Evolutionary conservation across 2,888 invertebrate genomes (phyloP), one percentile per base, ranked within the genome.

Genomic region (Oeneis ivallda): DNA sequence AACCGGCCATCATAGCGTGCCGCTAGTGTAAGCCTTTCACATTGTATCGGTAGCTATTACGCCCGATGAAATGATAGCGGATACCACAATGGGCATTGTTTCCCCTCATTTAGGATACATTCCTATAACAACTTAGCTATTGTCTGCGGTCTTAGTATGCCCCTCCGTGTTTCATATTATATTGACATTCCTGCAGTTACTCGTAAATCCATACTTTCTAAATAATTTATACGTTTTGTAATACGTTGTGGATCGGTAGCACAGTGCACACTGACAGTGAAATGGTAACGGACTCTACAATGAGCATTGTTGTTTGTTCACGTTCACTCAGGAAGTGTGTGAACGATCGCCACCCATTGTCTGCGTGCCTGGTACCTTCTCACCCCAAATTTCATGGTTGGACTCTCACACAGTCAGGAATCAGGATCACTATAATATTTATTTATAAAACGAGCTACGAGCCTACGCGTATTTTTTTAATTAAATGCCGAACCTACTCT

Each of bases 41-140:
- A 60, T 49, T 49, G 47, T 37, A 34, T 67, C 71, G 73, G 73
- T 75, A 74, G 76, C 75, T 74, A 73, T 76, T 52, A 50, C 32
- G 43, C 79, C 70, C 79, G 86, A 37, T 84, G 84, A 87, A 88
- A 88, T 87, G 86, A 83, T 83, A 83, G 78, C 82, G 69, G 66
- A 62, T 68, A 70, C 74, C 70, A 86, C 86, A 87, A 87, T 87
- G 77, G 82, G 73, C 78, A 85, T 88, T 88, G 87, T 88, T 85
- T 75, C 74, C 75, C 76, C 69, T 74, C 78, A 78, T 70, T 74
- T 77, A 78, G 79, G 78, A 80, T 61, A 77, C 76, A 69, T 59
- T 57, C 66, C 71, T 62, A n/a, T n/a, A 58, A 72, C 75, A 70
- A 79, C 77, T 79, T 76, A 73, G 69, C 74, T 68, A 83, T 85